Base-by-base conservation (phyloP, 2,797 vertebrate species). In the Bovichtus diacanthus region DNA sequence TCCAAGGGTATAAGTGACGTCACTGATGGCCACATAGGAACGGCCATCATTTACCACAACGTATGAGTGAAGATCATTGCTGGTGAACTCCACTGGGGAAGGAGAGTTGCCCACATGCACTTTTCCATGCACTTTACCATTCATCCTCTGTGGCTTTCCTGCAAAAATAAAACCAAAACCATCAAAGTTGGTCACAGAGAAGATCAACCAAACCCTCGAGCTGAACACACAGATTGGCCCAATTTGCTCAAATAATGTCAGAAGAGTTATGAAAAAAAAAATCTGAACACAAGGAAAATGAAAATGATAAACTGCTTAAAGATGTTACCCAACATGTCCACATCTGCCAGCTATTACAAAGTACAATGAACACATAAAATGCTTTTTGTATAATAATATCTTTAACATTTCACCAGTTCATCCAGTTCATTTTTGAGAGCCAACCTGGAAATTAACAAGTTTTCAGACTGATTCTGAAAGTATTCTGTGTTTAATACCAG, bases 131-230 rank as follows among this genome's bases (percentile, higher is more conserved):
- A 99, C 94, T 90, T 99, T 99, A 49, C 98, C 98, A 0, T 99
- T 99, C 86, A 98, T 97, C 81, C 98, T 94, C 91, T 99, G 98
- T 0, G 97, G 97, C 70, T 97, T 97, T 61, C 97, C 98, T 99
- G 92, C 21, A 44, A 34, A 85, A 71, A 53, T 18, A 69, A n/a
- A 80, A 64, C 9, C 46, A 39, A 65, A 27, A 53, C 2, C 25
- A 69, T 36, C 8, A 39, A 23, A 0, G 16, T 23, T 44, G 21
- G 41, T 60, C 15, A 58, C 3, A 15, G n/a, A 46, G 15, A 9
- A 21, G 15, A 44, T 3, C 29, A 61, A 55, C 29, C 21, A 29
- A 47, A 53, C 13, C 6, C 25, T 27, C 29, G 8, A 43, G 13
- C 19, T 58, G 23, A 44, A 36, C n/a, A 0, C 46, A 25, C 2